Evolutionary conservation across 2,797 vertebrate species (phyloP).

Genomic region (Eulemur rubriventer): DNA sequence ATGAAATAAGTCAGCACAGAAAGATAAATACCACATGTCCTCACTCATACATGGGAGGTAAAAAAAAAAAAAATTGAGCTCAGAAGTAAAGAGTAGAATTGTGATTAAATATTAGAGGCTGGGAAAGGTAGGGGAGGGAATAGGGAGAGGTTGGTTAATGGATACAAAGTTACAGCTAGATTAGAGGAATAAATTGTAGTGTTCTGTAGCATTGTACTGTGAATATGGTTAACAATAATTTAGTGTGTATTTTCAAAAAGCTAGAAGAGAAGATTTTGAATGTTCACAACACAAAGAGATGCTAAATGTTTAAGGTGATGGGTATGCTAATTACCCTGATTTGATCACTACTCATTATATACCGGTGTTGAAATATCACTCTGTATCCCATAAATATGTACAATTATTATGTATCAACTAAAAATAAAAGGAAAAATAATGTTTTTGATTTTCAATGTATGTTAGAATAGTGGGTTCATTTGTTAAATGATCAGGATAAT

Average conservation of each 20-base stretch:
- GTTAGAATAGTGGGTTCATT: background rate
- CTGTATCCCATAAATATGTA: background rate
- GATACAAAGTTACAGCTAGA: background rate
- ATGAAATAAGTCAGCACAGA: background rate
- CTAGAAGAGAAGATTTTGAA: background rate
- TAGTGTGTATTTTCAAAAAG: background rate
- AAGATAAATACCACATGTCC: background rate
- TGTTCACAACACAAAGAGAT: background rate
- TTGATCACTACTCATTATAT: background rate
- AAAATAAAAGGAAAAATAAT: background rate
- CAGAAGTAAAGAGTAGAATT: background rate
- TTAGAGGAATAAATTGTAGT: background rate
- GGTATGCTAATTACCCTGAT: background rate
- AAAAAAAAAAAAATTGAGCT: background rate
- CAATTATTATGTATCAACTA: background rate
- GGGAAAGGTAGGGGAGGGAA: background rate
- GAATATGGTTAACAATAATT: background rate
- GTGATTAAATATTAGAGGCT: background rate
- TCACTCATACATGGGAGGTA: background rate
- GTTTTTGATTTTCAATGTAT: conserved; percentile 16
- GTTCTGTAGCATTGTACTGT: background rate
- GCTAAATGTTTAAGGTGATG: background rate
- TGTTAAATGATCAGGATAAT: background rate
- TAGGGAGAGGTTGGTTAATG: background rate
- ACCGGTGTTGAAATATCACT: background rate